Conservation (phyloP, 2,797 vertebrate species). For the Cossypha dichroa region DNA sequence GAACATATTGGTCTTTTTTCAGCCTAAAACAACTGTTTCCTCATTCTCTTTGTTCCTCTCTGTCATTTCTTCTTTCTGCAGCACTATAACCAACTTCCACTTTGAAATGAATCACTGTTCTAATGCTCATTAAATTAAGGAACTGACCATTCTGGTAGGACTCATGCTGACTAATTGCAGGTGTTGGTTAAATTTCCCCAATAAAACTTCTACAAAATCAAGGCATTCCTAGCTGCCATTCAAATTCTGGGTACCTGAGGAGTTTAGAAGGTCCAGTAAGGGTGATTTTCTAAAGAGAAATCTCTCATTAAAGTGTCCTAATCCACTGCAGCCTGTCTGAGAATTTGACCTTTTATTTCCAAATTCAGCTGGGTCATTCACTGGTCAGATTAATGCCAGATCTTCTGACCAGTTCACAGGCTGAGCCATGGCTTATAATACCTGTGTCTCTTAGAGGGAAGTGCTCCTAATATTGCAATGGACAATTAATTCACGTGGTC, state of each 20-base stretch:
- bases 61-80: constrained; percentile 49
- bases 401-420: background rate
- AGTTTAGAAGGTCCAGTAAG: background rate
- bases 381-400: background rate
- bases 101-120: constrained; percentile 63
- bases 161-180: constrained; percentile 59
- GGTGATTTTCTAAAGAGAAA: background rate
- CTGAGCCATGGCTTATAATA: background rate
- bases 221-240: background rate
- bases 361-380: background rate
- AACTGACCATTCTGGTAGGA: constrained; percentile 53
- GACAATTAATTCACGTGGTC: background rate
- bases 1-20: constrained; percentile 37
- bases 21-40: constrained; percentile 40
- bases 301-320: background rate
- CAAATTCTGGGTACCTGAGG: background rate
- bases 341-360: background rate
- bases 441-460: background rate
- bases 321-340: background rate
- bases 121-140: constrained; percentile 59
- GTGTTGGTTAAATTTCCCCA: constrained; percentile 46
- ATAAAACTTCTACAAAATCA: constrained; percentile 29
- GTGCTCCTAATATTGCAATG: fast-evolving
- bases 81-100: constrained; percentile 60
- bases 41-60: constrained; percentile 53